Evolutionary conservation across 1,140 invertebrate genomes (phyloP), one percentile per base, ranked within the genome.

Genomic region (Lethrus apterus): DNA sequence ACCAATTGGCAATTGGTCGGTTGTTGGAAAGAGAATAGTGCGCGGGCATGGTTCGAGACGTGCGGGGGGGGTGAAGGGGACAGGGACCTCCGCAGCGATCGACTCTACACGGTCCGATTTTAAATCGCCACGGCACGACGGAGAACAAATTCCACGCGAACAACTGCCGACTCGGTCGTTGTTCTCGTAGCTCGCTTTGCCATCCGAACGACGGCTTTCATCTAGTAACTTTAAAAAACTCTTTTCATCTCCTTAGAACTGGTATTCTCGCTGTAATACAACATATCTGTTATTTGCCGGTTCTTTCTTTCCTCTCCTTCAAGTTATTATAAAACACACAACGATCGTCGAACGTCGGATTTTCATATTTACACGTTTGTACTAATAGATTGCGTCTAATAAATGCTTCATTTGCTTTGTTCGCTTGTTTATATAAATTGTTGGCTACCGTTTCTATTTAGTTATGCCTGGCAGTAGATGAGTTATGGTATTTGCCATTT

Each of bases 191-290:
- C 32, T 36, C 31, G 34, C 34, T 46, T 38, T 21, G 24, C 33
- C 38, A 46, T 46, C 44, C 33, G 44, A 54, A 50, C 41, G n/a
- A n/a, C n/a, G 34, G 51, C 48, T 50, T 47, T 50, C 48, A 54
- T 54, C 48, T 50, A 40, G 33, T 51, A 48, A 54, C 52, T 54
- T 48, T 54, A 50, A 54, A 54, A 54, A 47, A 50, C 43, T 53
- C 51, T 53, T 53, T 53, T 53, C 51, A 53, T 53, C 51, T 53
- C 47, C 47, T 53, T 52, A 44, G 42, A 48, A 46, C 51, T 48
- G 33, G 46, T 52, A 52, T 48, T 41, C 46, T 40, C 33, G 46
- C 49, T 53, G 51, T 53, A 53, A 53, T 53, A 53, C 51, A 53
- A 53, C 46, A 45, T 53, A 53, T 53, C 51, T 53, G 51, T 53